phyloP scores from a whole-genome alignment of 1,140 invertebrate genomes.

The Penaeus chinensis region DNA sequence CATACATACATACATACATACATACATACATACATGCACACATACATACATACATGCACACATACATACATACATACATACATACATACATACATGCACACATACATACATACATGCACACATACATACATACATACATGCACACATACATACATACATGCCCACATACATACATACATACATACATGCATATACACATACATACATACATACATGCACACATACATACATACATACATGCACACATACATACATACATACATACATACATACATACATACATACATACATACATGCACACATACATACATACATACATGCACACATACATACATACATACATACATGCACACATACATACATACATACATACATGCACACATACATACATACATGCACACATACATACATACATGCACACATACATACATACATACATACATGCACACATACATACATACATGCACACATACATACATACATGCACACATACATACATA shows the following conservation, averaged over 20 bases:
- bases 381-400: neutral
- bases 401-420: neutral
- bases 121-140: neutral
- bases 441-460: constrained; percentile 9
- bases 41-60: neutral
- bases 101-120: neutral
- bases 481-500: neutral
- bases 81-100: neutral
- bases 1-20: neutral
- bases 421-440: constrained; percentile 8
- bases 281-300: constrained; percentile 2
- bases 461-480: neutral
- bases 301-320: constrained; percentile 11
- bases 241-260: neutral
- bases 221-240: constrained; percentile 11
- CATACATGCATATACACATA: constrained; percentile 11
- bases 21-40: neutral
- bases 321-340: constrained; percentile 11
- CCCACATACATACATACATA: neutral
- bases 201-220: constrained; percentile 3
- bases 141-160: neutral
- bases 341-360: neutral
- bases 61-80: neutral
- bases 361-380: neutral
- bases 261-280: neutral